These are phyloP conservation scores for Acomys russatus DNA, from an alignment of 2,797 vertebrate species.

Conservation along the genomic window DNA sequence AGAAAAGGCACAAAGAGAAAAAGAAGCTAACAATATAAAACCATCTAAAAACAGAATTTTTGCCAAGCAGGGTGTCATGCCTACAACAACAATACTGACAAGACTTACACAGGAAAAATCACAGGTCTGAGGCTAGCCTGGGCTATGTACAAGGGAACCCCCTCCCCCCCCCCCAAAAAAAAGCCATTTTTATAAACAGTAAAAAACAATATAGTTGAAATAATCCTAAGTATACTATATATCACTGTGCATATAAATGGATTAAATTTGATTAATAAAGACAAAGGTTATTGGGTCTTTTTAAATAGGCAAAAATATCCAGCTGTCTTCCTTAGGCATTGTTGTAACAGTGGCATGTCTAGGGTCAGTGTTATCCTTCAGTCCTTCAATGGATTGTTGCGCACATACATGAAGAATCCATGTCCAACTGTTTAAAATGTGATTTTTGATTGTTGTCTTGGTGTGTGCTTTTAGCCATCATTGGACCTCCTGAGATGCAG, in stretches of 20 bases:
- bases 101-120: not conserved
- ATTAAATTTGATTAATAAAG: slow-evolving; percentile 25
- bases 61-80: too few relatives aligned
- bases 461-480: slow-evolving; percentile 77
- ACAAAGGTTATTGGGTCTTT: not conserved
- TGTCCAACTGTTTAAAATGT: not conserved
- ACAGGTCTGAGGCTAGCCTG: not conserved
- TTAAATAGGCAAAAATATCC: not conserved
- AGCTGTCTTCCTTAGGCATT: not conserved
- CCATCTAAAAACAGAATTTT: not conserved
- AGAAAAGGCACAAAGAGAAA: not conserved
- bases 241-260: slow-evolving; percentile 20
- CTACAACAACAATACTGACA: not conserved
- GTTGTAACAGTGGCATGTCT: not conserved
- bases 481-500: slow-evolving; percentile 85
- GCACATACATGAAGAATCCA: not conserved
- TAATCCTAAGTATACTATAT: slow-evolving; percentile 16
- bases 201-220: slow-evolving; percentile 2
- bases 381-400: not conserved
- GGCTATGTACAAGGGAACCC: not conserved
- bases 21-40: not conserved
- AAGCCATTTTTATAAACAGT: not conserved
- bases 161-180: not conserved
- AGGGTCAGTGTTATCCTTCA: not conserved
- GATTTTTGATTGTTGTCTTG: slow-evolving; percentile 27